phyloP scores from a whole-genome alignment of 2,888 invertebrate species.

The Hydraecia micacea region DNA sequence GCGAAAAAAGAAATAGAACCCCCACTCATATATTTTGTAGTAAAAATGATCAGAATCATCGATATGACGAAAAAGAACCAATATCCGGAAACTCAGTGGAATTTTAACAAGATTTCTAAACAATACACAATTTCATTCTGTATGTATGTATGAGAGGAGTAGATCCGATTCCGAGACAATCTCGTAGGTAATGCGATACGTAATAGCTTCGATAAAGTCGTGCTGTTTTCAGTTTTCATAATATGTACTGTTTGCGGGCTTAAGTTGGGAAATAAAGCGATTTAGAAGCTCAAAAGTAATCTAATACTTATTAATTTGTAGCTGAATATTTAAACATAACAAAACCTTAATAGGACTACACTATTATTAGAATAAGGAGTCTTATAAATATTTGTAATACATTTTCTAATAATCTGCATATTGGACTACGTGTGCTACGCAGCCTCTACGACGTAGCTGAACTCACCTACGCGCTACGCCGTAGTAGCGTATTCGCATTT shows the following conservation, averaged over 20 bases:
- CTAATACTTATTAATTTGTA: neutral
- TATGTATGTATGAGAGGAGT: slow-evolving; percentile 28
- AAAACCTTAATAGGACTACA: neutral
- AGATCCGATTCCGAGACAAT: slow-evolving; percentile 65
- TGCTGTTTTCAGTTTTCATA: slow-evolving; percentile 63
- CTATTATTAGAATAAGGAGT: neutral
- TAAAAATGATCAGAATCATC: neutral
- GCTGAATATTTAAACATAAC: neutral
- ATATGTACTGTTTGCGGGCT: slow-evolving; percentile 30
- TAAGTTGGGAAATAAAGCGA: slow-evolving; percentile 21
- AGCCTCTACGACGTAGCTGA: slow-evolving; percentile 46
- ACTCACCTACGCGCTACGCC: slow-evolving; percentile 25
- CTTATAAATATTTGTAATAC: neutral
- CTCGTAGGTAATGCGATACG: slow-evolving; percentile 61
- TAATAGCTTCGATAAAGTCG: slow-evolving; percentile 58
- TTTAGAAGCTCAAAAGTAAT: neutral
- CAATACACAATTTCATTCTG: slow-evolving; percentile 17
- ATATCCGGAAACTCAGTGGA: neutral
- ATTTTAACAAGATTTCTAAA: slow-evolving; percentile 29
- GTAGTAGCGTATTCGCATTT: slow-evolving; percentile 32
- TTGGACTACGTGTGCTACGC: slow-evolving; percentile 12
- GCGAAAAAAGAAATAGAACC: too few species aligned
- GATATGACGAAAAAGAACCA: neutral
- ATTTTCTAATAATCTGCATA: neutral
- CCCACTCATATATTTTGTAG: too few species aligned